These are phyloP conservation scores for Motacilla tschutschensis DNA, from an alignment of 2,113 vertebrate species.

Conservation along the genomic window DNA sequence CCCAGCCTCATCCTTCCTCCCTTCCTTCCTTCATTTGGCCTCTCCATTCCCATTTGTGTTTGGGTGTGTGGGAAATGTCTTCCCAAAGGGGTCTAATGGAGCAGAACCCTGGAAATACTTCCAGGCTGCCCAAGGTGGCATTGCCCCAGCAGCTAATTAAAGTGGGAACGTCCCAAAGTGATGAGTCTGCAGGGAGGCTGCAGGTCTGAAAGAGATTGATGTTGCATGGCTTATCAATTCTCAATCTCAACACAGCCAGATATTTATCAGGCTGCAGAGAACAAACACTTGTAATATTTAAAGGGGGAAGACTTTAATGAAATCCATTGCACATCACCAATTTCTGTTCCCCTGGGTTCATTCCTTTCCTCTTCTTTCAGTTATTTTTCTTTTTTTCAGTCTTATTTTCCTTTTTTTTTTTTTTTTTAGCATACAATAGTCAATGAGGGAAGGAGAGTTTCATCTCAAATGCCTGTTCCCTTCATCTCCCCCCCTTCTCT, in stretches of 20 bases:
- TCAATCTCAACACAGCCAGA: conserved; percentile 27
- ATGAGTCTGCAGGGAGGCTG: conserved; percentile 29
- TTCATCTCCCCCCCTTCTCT: not conserved
- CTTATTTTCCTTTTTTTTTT: not conserved
- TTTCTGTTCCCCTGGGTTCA: conserved; percentile 29
- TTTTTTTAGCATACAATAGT: not conserved
- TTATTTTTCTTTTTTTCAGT: not conserved
- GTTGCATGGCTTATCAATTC: conserved; percentile 34
- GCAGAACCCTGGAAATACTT: conserved; percentile 13
- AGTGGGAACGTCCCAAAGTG: not conserved
- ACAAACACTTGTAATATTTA: conserved; percentile 48
- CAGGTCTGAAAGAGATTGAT: not conserved
- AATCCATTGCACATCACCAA: conserved; percentile 44
- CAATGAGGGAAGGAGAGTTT: conserved; percentile 22
- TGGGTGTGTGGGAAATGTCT: not conserved
- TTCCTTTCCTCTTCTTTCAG: conserved; percentile 8
- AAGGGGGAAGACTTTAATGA: conserved; percentile 41
- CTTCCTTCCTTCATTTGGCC: not conserved
- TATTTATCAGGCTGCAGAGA: conserved; percentile 28
- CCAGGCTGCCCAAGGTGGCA: not conserved
- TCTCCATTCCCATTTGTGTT: not conserved
- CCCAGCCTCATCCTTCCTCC: not conserved
- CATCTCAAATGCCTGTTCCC: conserved; percentile 4
- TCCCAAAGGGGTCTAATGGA: conserved; percentile 26
- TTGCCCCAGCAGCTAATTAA: conserved; percentile 11